A percentile compares a stretch with the other conserved stretches of the same genome.
These are phyloP conservation scores for Poecilia latipinna DNA, from an alignment of 2,113 vertebrate species.

Conservation along the genomic window DNA sequence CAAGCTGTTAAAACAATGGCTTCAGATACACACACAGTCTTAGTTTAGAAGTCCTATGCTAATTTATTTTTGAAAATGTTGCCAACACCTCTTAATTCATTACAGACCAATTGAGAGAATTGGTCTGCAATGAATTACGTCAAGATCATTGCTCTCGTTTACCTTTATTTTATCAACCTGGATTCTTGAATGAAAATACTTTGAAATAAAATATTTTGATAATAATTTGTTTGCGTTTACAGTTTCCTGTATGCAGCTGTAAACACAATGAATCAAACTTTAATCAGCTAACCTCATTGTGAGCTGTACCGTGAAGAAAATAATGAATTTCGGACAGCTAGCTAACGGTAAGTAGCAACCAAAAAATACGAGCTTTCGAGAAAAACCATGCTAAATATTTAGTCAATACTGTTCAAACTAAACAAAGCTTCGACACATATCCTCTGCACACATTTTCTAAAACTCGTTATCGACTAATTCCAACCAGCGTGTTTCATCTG, in stretches of 20 bases:
- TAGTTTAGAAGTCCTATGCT: background rate
- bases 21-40: background rate
- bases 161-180: background rate
- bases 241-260: background rate
- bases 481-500: background rate
- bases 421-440: background rate
- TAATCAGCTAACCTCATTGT: background rate
- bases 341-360: background rate
- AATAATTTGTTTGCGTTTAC: background rate
- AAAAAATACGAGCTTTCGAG: background rate
- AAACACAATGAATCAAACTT: background rate
- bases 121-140: background rate
- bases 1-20: background rate
- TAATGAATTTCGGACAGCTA: background rate
- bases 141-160: background rate
- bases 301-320: background rate
- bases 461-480: background rate
- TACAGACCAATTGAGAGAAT: background rate
- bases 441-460: background rate
- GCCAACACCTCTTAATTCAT: background rate
- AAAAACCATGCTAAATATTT: background rate
- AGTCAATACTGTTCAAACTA: background rate
- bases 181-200: background rate
- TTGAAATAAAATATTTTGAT: no score
- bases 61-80: background rate